Conservation (phyloP, 2,888 invertebrate genomes). For the Bellardia bayeri region DNA sequence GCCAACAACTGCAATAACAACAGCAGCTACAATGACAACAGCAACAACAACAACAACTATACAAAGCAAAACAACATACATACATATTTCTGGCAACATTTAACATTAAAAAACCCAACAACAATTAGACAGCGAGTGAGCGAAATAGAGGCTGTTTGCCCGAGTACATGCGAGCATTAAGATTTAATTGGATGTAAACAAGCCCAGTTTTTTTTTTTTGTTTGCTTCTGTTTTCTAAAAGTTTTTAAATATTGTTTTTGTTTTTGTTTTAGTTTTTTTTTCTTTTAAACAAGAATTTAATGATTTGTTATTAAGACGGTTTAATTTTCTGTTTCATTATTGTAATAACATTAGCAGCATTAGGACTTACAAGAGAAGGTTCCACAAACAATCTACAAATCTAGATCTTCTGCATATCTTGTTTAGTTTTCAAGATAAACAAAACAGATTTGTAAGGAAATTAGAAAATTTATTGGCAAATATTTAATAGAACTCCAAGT, state of each 20-base stretch:
- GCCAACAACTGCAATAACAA: neutral
- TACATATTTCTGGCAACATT: conserved; percentile 55
- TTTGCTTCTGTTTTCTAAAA: conserved; percentile 20
- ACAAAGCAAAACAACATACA: conserved; percentile 31
- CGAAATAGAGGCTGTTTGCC: conserved; percentile 50
- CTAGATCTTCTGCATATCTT: neutral
- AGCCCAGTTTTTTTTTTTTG: conserved; percentile 39
- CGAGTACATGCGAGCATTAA: conserved; percentile 54
- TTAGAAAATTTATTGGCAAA: no score
- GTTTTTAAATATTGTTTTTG: neutral
- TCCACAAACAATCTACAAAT: neutral
- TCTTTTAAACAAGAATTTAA: conserved; percentile 21
- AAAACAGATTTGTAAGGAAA: no score
- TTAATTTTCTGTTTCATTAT: neutral
- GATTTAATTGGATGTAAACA: conserved; percentile 74
- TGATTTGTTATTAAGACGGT: conserved; percentile 24
- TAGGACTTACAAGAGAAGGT: neutral
- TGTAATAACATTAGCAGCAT: neutral
- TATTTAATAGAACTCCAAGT: no score
- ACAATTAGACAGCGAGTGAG: conserved; percentile 52
- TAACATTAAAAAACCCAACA: conserved; percentile 46
- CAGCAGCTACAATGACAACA: conserved; percentile 18
- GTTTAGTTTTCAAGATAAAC: no score
- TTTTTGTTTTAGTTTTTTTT: neutral
- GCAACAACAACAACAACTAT: conserved; percentile 21